Evolutionary conservation across 2,797 vertebrate genomes (phyloP).

Genomic region (Threskiornis aethiopicus): DNA sequence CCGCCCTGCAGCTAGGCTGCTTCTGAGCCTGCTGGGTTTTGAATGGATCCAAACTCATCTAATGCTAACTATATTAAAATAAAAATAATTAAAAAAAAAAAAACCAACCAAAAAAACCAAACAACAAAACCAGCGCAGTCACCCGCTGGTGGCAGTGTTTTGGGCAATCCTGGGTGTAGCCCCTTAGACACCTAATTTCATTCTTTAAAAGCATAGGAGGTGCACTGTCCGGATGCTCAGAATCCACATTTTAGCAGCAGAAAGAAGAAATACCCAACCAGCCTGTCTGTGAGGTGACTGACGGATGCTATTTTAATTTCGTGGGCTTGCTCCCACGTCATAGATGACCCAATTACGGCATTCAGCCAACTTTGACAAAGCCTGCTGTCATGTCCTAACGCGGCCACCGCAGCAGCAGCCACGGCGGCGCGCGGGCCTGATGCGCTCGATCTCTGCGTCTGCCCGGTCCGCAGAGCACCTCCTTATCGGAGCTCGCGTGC

Average conservation of each 20-base stretch:
- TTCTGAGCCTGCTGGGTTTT: background rate
- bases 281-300: background rate
- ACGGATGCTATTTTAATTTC: background rate
- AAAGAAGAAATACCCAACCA: background rate
- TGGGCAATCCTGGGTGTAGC: background rate
- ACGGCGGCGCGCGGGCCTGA: background rate
- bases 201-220: background rate
- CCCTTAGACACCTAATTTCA: accelerated
- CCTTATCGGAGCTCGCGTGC: accelerated
- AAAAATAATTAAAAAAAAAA: too few species aligned
- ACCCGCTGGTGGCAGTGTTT: accelerated
- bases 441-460: accelerated
- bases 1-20: background rate
- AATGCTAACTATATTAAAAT: background rate
- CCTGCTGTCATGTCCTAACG: accelerated
- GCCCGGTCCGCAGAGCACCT: background rate
- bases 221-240: background rate
- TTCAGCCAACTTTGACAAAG: background rate
- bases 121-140: background rate
- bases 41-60: background rate
- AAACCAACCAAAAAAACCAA: too few species aligned
- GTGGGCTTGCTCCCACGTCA: accelerated
- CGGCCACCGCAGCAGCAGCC: accelerated
- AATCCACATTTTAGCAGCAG: background rate
- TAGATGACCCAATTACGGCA: accelerated